These are phyloP conservation scores for Protobothrops mucrosquamatus DNA, from an alignment of 2,113 vertebrate genomes.

Conservation along the genomic window DNA sequence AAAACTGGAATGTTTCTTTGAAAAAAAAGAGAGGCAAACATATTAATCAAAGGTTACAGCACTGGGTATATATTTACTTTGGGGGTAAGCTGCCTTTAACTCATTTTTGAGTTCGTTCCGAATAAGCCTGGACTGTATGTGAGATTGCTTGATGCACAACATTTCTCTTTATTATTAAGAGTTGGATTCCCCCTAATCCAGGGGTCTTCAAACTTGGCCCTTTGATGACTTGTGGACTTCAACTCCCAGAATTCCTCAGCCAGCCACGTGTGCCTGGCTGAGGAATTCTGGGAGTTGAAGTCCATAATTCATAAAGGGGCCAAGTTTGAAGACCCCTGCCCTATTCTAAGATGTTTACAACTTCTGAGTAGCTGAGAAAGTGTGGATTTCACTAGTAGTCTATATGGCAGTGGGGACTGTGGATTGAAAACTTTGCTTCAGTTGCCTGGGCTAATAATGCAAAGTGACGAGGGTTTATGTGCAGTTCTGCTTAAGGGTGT, in stretches of 20 bases:
- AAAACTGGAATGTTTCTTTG: background rate
- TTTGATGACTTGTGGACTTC: too few species aligned
- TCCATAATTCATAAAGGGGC: too few species aligned
- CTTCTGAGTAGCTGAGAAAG: background rate
- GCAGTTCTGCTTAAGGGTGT: background rate
- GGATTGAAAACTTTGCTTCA: background rate
- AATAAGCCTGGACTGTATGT: background rate
- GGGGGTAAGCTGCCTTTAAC: background rate
- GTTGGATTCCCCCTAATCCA: background rate
- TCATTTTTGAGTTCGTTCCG: background rate
- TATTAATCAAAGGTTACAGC: background rate
- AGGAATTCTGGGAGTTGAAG: too few species aligned
- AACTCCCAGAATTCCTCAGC: too few species aligned
- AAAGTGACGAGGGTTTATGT: background rate
- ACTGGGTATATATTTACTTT: background rate
- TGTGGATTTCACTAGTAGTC: rapidly evolving
- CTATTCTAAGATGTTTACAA: background rate
- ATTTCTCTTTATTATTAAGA: background rate
- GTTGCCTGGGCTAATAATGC: rapidly evolving
- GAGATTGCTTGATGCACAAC: background rate
- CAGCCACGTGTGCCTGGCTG: too few species aligned
- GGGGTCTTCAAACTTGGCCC: too few species aligned
- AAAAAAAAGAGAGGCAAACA: background rate
- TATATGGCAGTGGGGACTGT: background rate
- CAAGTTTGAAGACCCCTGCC: too few species aligned